These are phyloP conservation scores for Cygnus olor DNA, from an alignment of 2,797 vertebrate genomes.

Conservation along the genomic window DNA sequence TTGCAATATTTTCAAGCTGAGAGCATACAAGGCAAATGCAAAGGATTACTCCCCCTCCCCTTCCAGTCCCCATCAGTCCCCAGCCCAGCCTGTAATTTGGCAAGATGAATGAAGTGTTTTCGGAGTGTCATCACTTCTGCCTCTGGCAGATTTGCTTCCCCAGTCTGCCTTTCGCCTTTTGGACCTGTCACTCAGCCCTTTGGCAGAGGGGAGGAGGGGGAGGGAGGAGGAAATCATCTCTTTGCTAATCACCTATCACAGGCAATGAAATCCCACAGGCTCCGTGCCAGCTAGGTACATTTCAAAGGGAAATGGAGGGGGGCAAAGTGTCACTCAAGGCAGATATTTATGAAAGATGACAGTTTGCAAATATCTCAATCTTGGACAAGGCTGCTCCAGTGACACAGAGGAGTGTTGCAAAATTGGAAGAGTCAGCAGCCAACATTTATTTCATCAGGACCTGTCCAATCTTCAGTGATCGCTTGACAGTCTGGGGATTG, in stretches of 20 bases:
- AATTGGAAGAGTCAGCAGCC: slow-evolving; percentile 97
- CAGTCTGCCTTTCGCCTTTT: slow-evolving; percentile 73
- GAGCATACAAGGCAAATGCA: slow-evolving; percentile 19
- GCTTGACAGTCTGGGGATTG: slow-evolving; percentile 86
- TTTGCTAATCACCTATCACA: slow-evolving; percentile 82
- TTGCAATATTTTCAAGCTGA: slow-evolving; percentile 4
- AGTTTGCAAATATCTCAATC: slow-evolving; percentile 99
- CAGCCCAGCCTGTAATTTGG: slow-evolving; percentile 70
- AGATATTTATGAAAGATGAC: slow-evolving; percentile 98
- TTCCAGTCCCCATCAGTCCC: slow-evolving; percentile 52
- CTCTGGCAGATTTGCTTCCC: slow-evolving; percentile 73
- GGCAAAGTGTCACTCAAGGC: slow-evolving; percentile 84
- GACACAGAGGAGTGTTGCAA: slow-evolving; percentile 88
- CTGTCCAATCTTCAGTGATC: slow-evolving; percentile 86
- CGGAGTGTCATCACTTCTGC: slow-evolving; percentile 64
- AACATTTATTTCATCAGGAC: slow-evolving; percentile 93
- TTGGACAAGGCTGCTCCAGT: slow-evolving; percentile 87
- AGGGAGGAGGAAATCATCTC: slow-evolving; percentile 71
- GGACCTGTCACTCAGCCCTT: slow-evolving; percentile 74
- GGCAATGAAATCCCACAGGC: slow-evolving; percentile 80
- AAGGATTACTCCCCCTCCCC: slow-evolving; percentile 13
- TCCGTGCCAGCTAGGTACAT: slow-evolving; percentile 76
- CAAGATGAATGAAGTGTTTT: slow-evolving; percentile 73
- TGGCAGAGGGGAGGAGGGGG: slow-evolving; percentile 39
- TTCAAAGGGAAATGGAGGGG: slow-evolving; percentile 75